These are phyloP conservation scores for Pomacea maculata DNA, from an alignment of 1,140 invertebrate species.

Conservation along the genomic window DNA sequence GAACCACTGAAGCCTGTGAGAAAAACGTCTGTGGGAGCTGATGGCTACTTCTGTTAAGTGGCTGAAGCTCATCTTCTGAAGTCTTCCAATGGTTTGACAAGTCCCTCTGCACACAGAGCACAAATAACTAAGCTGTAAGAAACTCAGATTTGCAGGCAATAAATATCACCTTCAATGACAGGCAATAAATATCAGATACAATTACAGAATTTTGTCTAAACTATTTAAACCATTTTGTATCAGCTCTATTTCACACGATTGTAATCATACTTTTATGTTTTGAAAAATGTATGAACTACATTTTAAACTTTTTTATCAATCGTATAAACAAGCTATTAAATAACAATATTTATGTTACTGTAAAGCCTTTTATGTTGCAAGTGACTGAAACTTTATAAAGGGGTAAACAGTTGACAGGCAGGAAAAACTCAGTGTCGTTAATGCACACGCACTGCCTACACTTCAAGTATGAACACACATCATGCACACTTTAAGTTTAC, in stretches of 20 bases:
- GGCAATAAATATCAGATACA: no score
- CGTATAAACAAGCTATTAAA: conserved; percentile 5
- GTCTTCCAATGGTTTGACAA: conserved; percentile 65
- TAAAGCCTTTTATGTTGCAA: neutral
- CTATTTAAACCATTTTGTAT: no score
- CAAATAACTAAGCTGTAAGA: neutral
- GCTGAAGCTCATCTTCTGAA: conserved; percentile 57
- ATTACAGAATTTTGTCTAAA: no score
- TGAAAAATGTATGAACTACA: no score
- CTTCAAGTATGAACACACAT: no score
- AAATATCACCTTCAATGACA: neutral
- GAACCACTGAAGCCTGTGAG: neutral
- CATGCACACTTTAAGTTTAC: no score
- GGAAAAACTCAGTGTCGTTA: no score
- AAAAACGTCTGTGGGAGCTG: neutral
- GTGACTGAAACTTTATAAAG: neutral
- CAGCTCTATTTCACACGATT: no score
- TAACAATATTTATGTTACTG: neutral
- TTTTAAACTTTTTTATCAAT: no score
- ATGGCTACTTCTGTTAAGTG: neutral
- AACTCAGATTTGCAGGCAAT: neutral
- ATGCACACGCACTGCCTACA: no score
- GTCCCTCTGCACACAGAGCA: conserved; percentile 53
- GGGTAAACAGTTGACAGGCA: neutral
- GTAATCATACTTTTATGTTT: no score